Evolutionary conservation across 2,797 vertebrate species (phyloP).

Genomic region (Diceros bicornis): DNA sequence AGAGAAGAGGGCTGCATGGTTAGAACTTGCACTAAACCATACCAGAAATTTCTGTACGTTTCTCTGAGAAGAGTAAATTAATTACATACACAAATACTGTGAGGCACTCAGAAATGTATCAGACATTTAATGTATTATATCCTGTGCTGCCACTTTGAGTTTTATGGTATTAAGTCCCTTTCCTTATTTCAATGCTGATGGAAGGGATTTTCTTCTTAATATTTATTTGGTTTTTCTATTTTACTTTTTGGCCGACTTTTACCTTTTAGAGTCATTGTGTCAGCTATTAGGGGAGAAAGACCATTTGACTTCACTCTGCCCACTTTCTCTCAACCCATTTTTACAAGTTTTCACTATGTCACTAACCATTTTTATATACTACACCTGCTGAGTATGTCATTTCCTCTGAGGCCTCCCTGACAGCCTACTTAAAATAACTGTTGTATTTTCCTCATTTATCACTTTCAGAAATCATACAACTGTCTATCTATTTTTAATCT

Average conservation of each 20-base stretch:
- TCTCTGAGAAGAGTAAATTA: neutral
- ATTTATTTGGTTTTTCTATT: neutral
- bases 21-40: neutral
- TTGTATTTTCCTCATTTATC: neutral
- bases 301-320: neutral
- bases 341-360: neutral
- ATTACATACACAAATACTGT: neutral
- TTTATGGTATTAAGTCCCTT: neutral
- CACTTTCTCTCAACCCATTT: neutral
- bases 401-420: neutral
- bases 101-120: neutral
- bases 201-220: neutral
- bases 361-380: neutral
- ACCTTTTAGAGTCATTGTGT: neutral
- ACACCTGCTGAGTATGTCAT: neutral
- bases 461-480: neutral
- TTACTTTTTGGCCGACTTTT: neutral
- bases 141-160: neutral
- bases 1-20: neutral
- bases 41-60: neutral
- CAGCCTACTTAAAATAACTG: neutral
- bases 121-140: neutral
- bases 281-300: neutral
- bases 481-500: neutral
- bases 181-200: neutral